Conservation (phyloP, 2,888 invertebrate species). For the Caenorhabditis wallacei region DNA sequence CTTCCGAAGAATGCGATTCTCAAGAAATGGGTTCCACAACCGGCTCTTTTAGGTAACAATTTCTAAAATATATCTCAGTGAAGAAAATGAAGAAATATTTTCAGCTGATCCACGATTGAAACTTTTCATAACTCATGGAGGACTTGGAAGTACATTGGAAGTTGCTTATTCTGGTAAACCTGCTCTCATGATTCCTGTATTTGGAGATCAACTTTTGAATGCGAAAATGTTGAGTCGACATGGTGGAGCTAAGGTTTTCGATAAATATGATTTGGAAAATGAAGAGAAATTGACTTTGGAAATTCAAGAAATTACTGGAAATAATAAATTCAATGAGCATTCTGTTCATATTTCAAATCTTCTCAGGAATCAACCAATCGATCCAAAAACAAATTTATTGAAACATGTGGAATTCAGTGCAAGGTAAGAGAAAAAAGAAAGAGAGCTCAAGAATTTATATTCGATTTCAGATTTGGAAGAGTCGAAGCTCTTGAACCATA, state of each 20-base stretch:
- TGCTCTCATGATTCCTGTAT: conserved; percentile 45
- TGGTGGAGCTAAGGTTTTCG: conserved; percentile 38
- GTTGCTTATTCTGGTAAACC: conserved; percentile 54
- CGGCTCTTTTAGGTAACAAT: conserved; percentile 37
- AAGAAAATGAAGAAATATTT: too few relatives aligned
- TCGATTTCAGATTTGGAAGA: conserved; percentile 21
- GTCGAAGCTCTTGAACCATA: conserved; percentile 21
- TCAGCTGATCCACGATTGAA: conserved; percentile 43
- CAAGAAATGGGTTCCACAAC: conserved; percentile 52
- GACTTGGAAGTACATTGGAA: conserved; percentile 48
- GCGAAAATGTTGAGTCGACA: conserved; percentile 46
- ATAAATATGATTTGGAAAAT: conserved; percentile 42
- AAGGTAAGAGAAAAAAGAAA: conserved; percentile 22
- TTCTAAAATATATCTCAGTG: too few relatives aligned
- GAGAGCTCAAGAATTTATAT: background rate
- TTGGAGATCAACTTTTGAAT: conserved; percentile 45
- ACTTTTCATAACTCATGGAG: conserved; percentile 51
- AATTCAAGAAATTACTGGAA: conserved; percentile 1
- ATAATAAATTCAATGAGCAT: conserved; percentile 26
- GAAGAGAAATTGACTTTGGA: conserved; percentile 14
- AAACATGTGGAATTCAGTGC: conserved; percentile 54
- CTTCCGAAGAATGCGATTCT: conserved; percentile 40
- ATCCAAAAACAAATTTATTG: conserved; percentile 48
- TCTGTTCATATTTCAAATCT: conserved; percentile 23
- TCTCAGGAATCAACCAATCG: conserved; percentile 51